A percentile compares a stretch with the other conserved stretches of the same genome.
Conservation (phyloP, 2,797 vertebrate species). For the Bryconaethiops microstoma region DNA sequence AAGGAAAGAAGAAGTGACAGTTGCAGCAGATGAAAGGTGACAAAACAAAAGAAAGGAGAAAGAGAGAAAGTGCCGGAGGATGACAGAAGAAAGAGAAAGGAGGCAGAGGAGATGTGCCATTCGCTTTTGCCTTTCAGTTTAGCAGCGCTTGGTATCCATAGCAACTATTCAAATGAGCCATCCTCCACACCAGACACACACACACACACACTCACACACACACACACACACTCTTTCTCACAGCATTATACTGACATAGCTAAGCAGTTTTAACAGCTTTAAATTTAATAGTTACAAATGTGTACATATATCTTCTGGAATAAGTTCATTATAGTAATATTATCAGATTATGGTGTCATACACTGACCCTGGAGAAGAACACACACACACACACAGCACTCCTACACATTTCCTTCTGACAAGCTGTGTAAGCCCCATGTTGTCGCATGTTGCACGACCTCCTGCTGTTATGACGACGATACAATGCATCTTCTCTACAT, state of each 20-base stretch:
- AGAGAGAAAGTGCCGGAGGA: constrained; percentile 40
- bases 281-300: constrained; percentile 43
- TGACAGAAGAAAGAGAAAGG: constrained; percentile 49
- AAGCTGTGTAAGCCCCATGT: constrained; percentile 32
- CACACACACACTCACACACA: constrained; percentile 37
- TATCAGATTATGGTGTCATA: constrained; percentile 1
- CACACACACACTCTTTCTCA: constrained; percentile 3
- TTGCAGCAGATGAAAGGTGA: constrained; percentile 56
- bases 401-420: constrained; percentile 39
- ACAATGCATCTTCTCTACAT: neutral
- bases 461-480: constrained; percentile 2
- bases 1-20: constrained; percentile 64
- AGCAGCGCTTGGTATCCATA: constrained; percentile 80
- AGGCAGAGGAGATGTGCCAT: constrained; percentile 61
- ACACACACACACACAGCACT: constrained; percentile 31
- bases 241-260: constrained; percentile 35
- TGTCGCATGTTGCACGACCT: constrained; percentile 15
- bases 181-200: constrained; percentile 53
- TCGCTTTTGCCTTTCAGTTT: constrained; percentile 66
- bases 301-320: constrained; percentile 9
- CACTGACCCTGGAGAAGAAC: neutral
- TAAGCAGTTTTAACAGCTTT: constrained; percentile 45
- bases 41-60: constrained; percentile 22
- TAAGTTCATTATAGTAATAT: neutral
- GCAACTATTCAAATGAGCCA: constrained; percentile 81